Percentiles rank a stretch among this genome's conserved stretches.
Conservation (phyloP, 2,113 vertebrate genomes). For the Crotalus horridus region DNA sequence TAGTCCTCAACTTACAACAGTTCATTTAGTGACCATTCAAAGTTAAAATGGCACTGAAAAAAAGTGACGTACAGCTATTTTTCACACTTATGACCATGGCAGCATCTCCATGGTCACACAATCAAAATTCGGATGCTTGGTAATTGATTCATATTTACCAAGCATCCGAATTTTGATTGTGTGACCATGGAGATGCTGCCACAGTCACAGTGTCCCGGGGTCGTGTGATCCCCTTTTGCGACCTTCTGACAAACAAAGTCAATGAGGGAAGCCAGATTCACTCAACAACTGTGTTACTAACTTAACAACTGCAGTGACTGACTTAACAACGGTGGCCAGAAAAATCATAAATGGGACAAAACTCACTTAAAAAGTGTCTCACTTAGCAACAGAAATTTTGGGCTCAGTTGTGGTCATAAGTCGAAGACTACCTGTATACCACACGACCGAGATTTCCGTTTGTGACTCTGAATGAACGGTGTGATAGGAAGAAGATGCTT, state of each 20-base stretch:
- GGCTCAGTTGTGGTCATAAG: neutral
- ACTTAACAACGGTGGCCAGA: neutral
- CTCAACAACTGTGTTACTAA: neutral
- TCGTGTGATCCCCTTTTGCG: neutral
- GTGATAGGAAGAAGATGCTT: neutral
- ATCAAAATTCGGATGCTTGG: neutral
- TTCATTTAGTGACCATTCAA: neutral
- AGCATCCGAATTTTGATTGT: too few relatives aligned
- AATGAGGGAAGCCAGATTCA: neutral
- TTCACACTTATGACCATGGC: neutral
- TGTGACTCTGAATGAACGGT: neutral
- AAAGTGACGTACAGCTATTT: neutral
- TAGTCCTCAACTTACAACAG: neutral
- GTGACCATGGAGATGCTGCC: too few relatives aligned
- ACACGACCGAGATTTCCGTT: neutral
- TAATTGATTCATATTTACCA: neutral
- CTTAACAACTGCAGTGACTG: neutral
- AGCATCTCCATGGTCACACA: neutral
- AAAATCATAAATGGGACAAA: neutral
- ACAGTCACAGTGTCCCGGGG: rapidly evolving
- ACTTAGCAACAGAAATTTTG: neutral
- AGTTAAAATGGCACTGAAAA: neutral
- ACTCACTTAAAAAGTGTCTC: neutral
- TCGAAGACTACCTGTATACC: neutral
- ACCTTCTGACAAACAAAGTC: neutral